Evolutionary conservation across 2,113 vertebrate genomes (phyloP).

Genomic region (Pyrgilauda ruficollis): DNA sequence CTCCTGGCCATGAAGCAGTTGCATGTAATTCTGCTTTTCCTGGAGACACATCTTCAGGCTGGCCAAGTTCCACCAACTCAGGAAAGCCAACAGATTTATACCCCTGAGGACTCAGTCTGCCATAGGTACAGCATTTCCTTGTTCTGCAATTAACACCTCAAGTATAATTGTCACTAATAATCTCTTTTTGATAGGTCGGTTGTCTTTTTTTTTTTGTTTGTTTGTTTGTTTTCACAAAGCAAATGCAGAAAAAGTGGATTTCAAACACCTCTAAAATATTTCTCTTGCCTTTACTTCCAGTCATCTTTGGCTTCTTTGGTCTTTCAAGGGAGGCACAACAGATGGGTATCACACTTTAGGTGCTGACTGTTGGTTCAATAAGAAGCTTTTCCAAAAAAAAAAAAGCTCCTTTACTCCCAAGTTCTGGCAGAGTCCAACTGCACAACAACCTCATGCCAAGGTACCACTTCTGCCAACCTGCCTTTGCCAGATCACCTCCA

Average conservation of each 20-base stretch:
- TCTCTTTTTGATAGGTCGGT: slow-evolving; percentile 25
- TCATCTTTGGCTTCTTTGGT: neutral
- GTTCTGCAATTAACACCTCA: slow-evolving; percentile 75
- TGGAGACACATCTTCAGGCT: slow-evolving; percentile 57
- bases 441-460: neutral
- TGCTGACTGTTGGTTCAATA: neutral
- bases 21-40: slow-evolving; percentile 62
- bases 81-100: slow-evolving; percentile 29
- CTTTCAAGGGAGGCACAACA: neutral
- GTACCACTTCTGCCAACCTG: neutral
- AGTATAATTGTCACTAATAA: slow-evolving; percentile 67
- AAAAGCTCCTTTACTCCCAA: neutral
- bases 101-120: neutral
- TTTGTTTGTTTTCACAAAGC: slow-evolving; percentile 14
- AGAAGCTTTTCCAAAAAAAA: neutral
- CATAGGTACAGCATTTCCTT: slow-evolving; percentile 76
- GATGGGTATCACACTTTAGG: neutral
- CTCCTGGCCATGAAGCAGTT: slow-evolving; percentile 56
- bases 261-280: slow-evolving; percentile 1
- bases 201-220: neutral
- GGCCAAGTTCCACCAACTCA: neutral
- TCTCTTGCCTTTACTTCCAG: neutral
- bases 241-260: neutral
- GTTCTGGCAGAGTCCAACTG: neutral
- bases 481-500: neutral